phyloP scores from a whole-genome alignment of 2,888 invertebrate species.

The Pandemis cinnamomeana region DNA sequence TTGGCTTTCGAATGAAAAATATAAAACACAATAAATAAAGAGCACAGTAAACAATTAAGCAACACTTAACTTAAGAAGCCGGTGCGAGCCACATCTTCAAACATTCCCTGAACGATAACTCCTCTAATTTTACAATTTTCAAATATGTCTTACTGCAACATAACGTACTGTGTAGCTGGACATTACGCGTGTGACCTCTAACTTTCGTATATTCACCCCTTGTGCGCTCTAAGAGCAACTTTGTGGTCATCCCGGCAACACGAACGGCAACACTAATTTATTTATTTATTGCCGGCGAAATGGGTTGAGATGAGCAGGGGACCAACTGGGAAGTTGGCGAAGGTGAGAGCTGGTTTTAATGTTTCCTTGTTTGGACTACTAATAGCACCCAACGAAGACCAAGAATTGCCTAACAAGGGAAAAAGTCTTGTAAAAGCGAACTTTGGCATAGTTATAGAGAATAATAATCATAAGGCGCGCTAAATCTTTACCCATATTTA shows the following conservation, averaged over 20 bases:
- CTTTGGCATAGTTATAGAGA: too few species aligned
- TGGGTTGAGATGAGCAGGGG: constrained; percentile 40
- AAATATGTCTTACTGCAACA: not conserved
- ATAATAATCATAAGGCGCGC: too few species aligned
- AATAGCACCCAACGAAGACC: not conserved
- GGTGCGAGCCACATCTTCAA: too few species aligned
- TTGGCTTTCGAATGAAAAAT: too few species aligned
- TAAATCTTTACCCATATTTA: too few species aligned
- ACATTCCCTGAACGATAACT: too few species aligned
- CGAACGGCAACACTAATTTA: constrained; percentile 65
- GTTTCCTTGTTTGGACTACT: not conserved
- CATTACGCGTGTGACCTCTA: constrained; percentile 49
- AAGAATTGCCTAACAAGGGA: too few species aligned
- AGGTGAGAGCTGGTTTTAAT: constrained; percentile 14
- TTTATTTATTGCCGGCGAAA: constrained; percentile 59
- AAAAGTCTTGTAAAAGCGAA: too few species aligned
- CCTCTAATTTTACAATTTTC: too few species aligned
- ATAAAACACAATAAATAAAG: too few species aligned
- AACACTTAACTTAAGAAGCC: too few species aligned
- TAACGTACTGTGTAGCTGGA: constrained; percentile 18
- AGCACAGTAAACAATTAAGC: too few species aligned
- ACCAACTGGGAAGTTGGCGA: constrained; percentile 3
- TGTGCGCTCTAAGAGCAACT: constrained; percentile 56
- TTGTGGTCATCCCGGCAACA: constrained; percentile 56
- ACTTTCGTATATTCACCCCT: constrained; percentile 60